Evolutionary conservation across 2,797 vertebrate species (phyloP), one percentile per base, ranked within the genome.

Genomic region (Luscinia megarhynchos): DNA sequence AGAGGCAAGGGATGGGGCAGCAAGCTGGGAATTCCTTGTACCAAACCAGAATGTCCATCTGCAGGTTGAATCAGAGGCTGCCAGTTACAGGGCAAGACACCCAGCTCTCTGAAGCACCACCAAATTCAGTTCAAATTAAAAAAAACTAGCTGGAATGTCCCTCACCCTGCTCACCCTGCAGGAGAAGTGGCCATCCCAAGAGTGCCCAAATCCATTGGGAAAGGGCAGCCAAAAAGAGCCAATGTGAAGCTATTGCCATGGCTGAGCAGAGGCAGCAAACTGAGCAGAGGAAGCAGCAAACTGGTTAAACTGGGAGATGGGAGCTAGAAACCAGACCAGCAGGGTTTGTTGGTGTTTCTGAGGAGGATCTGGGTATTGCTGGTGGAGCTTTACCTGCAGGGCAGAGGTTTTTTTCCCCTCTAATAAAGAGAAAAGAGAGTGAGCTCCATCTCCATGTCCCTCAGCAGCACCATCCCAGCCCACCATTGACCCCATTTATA

Each of bases 221-320:
- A 69, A 79, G 10, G 6, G 32, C 15, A 43, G 38, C 53, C 67
- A 76, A 77, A 50, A 41, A 0, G 51, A 48, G 59, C 23, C 79
- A 48, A 4, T 0, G 4, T 12, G 51, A 63, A 67, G 64, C 20
- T 57, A 32, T 10, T 29, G 48, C 45, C 90, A 83, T 3, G 18
- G 57, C 74, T 63, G 59, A 63, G 59, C 23, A n/a, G 38, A 51
- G 73, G 45, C 58, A 51, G 58, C 58, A 95, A 94, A 94, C 87
- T 93, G 84, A n/a, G n/a, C 23, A n/a, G 38, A 51, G 73, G 46
- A 84, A 70, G 45, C 58, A 51, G 58, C 58, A 95, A 94, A 94
- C 87, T 93, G 84, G 74, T 81, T 75, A 48, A 93, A 77, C 91
- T 76, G 62, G 80, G 93, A 83, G 75, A 23, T 80, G 69, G 48